phyloP scores from a whole-genome alignment of 2,113 vertebrate genomes.

The Eidolon helvum region DNA sequence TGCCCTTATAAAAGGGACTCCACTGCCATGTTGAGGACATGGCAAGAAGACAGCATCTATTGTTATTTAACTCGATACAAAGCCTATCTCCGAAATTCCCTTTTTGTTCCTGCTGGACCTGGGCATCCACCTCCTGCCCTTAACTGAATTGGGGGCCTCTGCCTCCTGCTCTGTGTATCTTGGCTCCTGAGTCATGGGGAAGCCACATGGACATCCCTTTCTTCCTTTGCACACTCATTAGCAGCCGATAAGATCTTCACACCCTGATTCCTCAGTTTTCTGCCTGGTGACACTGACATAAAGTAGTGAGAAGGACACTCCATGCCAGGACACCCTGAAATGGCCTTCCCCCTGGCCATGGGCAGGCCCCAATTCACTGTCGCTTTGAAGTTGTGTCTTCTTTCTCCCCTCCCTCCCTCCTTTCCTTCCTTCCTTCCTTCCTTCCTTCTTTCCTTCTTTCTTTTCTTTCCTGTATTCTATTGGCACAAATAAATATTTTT shows the following conservation, averaged over 20 bases:
- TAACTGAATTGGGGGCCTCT: constrained; percentile 27
- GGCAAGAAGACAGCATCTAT: not conserved
- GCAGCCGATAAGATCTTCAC: constrained; percentile 68
- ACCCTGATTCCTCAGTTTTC: constrained; percentile 34
- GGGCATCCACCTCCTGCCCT: constrained; percentile 63
- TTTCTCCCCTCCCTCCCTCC: not conserved
- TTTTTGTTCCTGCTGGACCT: constrained; percentile 67
- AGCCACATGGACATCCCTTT: not conserved
- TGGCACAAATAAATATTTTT: constrained; percentile 79
- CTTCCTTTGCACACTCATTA: constrained; percentile 60
- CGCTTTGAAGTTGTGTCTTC: constrained; percentile 58
- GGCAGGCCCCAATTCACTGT: constrained; percentile 58
- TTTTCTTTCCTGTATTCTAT: constrained; percentile 68
- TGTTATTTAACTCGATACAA: constrained; percentile 57
- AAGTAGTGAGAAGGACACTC: constrained; percentile 16
- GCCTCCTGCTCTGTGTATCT: constrained; percentile 24
- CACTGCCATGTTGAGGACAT: not conserved
- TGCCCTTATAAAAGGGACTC: not conserved
- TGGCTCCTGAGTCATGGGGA: not conserved
- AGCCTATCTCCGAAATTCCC: constrained; percentile 78
- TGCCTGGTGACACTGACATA: constrained; percentile 36
- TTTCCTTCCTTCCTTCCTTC: too few species aligned
- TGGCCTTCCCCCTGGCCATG: constrained; percentile 2
- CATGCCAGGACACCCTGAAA: constrained; percentile 16
- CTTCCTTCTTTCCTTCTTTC: too few species aligned